Evolutionary conservation across 2,113 vertebrate genomes (phyloP), one percentile per base, ranked within the genome.

Genomic region (Diadophis punctatus): DNA sequence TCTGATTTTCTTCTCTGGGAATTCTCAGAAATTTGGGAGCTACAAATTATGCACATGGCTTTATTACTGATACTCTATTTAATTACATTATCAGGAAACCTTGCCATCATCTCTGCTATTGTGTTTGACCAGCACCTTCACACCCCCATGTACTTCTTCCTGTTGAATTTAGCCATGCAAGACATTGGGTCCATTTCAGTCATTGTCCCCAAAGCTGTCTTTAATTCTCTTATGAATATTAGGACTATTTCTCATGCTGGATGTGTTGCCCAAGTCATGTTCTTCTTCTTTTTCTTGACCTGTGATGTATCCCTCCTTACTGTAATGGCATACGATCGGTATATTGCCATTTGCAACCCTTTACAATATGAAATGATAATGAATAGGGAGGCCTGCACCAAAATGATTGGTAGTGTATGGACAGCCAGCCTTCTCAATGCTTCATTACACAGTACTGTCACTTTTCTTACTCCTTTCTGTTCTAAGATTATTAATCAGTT

Each of bases 341-440:
- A 87, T 60, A 43, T 91, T 4, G 90, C 90, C 20, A 91, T 91
- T 56, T 91, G 84, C 30, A 91, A 87, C 9, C 90, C 90, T 49
- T 43, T 91, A 63, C 60, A 63, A 14, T n/a, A 63, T 63, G 60
- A 63, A 63, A 63, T 63, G 60, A 63, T n/a, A 63, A 63, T 63
- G 60, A 63, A n/a, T 1, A 63, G 27, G 27, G n/a, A 63, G 0
- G 1, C 60, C 27, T 63, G 30, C 23, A 55, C 39, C 8, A 60
- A 46, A 85, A 49, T 60, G 56, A 23, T 18, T 23, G 22, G 90
- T 3, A 18, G 4, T 18, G 2, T 74, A 34, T 74, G 63, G 63
- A 74, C 0, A 7, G n/a, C 63, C 2, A 2, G 63, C n/a, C 2
- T 91, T 63, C n/a, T 91, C 23, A 39, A 68, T 68, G 55, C 55